A percentile compares a stretch with the other conserved stretches of the same genome.
phyloP scores from a whole-genome alignment of 1,140 invertebrate species.

The Drosophila rufa region DNA sequence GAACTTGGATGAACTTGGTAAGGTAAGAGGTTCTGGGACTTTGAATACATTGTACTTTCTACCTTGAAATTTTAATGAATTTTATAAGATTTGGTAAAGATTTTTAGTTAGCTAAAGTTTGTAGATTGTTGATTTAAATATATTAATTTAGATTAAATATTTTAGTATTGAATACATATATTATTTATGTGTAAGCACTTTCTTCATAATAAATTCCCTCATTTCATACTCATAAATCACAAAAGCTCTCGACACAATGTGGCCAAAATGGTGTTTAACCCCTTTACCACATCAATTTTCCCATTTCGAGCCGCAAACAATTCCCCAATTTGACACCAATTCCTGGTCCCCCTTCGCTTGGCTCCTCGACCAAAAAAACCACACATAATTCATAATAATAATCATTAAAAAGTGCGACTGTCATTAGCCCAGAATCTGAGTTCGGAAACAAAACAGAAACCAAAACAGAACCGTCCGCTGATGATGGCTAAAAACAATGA shows the following conservation, averaged over 20 bases:
- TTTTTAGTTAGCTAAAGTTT: no score
- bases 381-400: slow-evolving; percentile 72
- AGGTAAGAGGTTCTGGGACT: neutral
- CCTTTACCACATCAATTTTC: slow-evolving; percentile 29
- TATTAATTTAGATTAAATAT: no score
- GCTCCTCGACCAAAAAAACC: slow-evolving; percentile 27
- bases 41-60: neutral
- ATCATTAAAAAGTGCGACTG: slow-evolving; percentile 76
- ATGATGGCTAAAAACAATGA: slow-evolving; percentile 52
- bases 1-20: slow-evolving; percentile 24
- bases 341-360: slow-evolving; percentile 19
- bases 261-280: slow-evolving; percentile 28
- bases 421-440: slow-evolving; percentile 72
- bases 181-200: neutral
- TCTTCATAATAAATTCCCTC: neutral
- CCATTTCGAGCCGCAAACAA: slow-evolving; percentile 30
- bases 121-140: no score
- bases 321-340: slow-evolving; percentile 69
- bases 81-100: no score
- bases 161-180: neutral
- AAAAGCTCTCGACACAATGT: slow-evolving; percentile 13
- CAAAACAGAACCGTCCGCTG: slow-evolving; percentile 34
- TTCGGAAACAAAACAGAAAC: slow-evolving; percentile 31
- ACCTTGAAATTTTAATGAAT: neutral
- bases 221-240: slow-evolving; percentile 12